Conservation (phyloP, 2,888 invertebrate species). For the Euplagia quadripunctaria region DNA sequence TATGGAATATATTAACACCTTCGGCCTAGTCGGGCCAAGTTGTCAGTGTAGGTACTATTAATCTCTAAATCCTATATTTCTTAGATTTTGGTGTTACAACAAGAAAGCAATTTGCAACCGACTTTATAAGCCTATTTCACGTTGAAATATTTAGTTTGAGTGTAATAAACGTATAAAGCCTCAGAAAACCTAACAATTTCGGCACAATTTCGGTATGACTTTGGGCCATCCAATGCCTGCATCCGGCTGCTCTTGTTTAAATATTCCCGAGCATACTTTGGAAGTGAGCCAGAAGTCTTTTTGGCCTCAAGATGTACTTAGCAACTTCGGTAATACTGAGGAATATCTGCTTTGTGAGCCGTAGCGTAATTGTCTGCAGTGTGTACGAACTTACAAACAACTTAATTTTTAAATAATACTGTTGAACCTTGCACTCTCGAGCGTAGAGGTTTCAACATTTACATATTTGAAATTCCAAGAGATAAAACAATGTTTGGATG, state of each 20-base stretch:
- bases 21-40: too few species aligned
- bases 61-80: background rate
- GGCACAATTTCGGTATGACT: background rate
- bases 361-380: constrained; percentile 55
- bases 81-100: background rate
- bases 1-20: too few species aligned
- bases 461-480: background rate
- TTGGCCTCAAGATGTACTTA: constrained; percentile 85
- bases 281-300: constrained; percentile 81
- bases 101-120: background rate
- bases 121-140: background rate
- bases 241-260: constrained; percentile 46
- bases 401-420: constrained; percentile 9
- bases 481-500: background rate
- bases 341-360: constrained; percentile 66
- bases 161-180: background rate
- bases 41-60: too few species aligned
- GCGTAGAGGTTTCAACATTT: background rate
- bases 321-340: constrained; percentile 73
- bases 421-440: background rate
- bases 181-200: background rate
- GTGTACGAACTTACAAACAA: constrained; percentile 13
- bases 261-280: constrained; percentile 72
- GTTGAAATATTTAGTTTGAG: background rate
- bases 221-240: constrained; percentile 15